A percentile compares a stretch with the other conserved stretches of the same genome.
These are phyloP conservation scores for Leptinotarsa rubiginosa DNA, from an alignment of 2,888 invertebrate species.

Conservation along the genomic window DNA sequence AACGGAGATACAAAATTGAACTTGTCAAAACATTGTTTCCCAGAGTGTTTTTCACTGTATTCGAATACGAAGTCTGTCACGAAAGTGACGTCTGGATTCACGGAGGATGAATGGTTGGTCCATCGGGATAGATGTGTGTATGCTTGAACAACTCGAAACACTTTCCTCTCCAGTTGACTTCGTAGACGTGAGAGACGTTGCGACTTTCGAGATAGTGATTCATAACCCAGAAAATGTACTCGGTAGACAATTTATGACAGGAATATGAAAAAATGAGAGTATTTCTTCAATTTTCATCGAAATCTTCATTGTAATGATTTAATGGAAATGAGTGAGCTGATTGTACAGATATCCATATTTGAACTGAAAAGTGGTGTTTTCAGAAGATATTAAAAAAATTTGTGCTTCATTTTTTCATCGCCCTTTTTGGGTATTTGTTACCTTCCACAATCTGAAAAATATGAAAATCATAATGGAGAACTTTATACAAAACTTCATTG, in stretches of 20 bases:
- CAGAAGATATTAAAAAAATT: too few relatives aligned
- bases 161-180: conserved; percentile 46
- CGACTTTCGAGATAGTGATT: conserved; percentile 26
- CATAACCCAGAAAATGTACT: not conserved
- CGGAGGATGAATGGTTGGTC: conserved; percentile 30
- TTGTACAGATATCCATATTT: too few relatives aligned
- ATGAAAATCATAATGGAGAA: too few relatives aligned
- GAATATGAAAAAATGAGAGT: not conserved
- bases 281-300: too few relatives aligned
- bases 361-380: too few relatives aligned
- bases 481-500: too few relatives aligned
- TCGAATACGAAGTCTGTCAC: conserved; percentile 25
- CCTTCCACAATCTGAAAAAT: too few relatives aligned
- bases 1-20: conserved; percentile 35
- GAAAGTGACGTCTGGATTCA: conserved; percentile 32
- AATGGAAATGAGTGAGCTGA: too few relatives aligned
- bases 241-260: not conserved
- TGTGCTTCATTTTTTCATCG: too few relatives aligned
- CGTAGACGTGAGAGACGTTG: conserved; percentile 38
- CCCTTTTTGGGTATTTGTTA: too few relatives aligned
- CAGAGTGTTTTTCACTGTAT: conserved; percentile 40
- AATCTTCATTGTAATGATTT: too few relatives aligned
- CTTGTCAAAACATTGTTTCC: conserved; percentile 37
- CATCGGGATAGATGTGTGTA: conserved; percentile 22
- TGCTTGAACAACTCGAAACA: conserved; percentile 47